Conservation (phyloP, 2,113 vertebrate species). For the Lagopus leucura region DNA sequence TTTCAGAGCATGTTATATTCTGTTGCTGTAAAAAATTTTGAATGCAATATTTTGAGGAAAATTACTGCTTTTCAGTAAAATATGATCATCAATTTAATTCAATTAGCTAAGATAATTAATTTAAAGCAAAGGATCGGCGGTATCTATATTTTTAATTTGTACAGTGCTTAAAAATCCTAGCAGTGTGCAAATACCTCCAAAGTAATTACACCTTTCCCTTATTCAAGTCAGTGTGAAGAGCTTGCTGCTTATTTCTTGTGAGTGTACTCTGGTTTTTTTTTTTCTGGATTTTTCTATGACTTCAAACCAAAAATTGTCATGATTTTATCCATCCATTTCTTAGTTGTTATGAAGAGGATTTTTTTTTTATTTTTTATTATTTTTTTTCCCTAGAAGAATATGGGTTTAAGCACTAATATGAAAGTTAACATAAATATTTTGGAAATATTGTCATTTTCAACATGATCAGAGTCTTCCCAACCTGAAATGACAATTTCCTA, state of each 20-base stretch:
- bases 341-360: not conserved
- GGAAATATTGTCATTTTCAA: not conserved
- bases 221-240: not conserved
- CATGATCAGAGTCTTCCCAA: not conserved
- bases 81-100: not conserved
- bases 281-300: not conserved
- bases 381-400: not conserved
- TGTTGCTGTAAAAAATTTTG: not conserved
- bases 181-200: not conserved
- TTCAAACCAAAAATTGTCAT: not conserved
- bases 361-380: not conserved
- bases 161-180: not conserved
- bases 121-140: not conserved
- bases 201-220: slow-evolving; percentile 10
- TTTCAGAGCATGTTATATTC: not conserved
- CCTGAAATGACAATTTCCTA: not conserved
- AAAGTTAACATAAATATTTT: not conserved
- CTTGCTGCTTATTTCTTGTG: not conserved
- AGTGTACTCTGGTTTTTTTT: not conserved
- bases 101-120: not conserved
- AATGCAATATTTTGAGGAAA: not conserved
- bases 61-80: not conserved
- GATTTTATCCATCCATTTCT: not conserved
- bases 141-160: not conserved
- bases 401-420: not conserved